Conservation (phyloP, 1,140 invertebrate species). For the Trachelipus rathkii region DNA sequence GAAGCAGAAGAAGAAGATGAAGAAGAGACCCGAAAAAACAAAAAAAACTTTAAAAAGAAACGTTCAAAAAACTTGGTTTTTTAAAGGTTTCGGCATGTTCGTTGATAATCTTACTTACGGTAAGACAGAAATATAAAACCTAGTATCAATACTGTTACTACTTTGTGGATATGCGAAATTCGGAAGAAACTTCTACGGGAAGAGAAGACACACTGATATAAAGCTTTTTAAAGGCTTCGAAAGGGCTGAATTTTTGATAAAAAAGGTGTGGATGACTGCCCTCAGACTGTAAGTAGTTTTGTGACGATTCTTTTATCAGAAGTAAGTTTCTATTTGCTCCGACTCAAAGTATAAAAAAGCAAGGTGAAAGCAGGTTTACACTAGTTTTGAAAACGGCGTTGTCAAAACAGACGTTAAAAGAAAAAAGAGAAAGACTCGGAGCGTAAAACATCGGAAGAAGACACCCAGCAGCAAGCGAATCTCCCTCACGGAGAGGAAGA, state of each 20-base stretch:
- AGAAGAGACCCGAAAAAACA: no score
- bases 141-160: no score
- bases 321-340: slow-evolving; percentile 36
- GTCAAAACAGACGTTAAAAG: slow-evolving; percentile 44
- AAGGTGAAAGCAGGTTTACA: slow-evolving; percentile 34
- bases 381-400: slow-evolving; percentile 38
- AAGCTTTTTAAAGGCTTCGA: no score
- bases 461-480: slow-evolving; percentile 24
- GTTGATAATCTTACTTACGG: no score
- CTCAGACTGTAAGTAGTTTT: slow-evolving; percentile 29
- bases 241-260: slow-evolving; percentile 9
- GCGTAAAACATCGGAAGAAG: not conserved
- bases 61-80: no score
- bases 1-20: not conserved
- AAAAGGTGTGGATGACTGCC: slow-evolving; percentile 16
- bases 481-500: slow-evolving; percentile 35
- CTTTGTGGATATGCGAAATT: no score
- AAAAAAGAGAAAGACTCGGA: slow-evolving; percentile 44
- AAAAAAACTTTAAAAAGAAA: no score
- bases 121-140: no score
- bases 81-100: no score
- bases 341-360: not conserved
- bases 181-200: no score
- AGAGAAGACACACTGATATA: no score
- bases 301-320: slow-evolving; percentile 35